These are phyloP conservation scores for Lissonota sp. DNA, from an alignment of 2,888 invertebrate genomes.

Conservation along the genomic window DNA sequence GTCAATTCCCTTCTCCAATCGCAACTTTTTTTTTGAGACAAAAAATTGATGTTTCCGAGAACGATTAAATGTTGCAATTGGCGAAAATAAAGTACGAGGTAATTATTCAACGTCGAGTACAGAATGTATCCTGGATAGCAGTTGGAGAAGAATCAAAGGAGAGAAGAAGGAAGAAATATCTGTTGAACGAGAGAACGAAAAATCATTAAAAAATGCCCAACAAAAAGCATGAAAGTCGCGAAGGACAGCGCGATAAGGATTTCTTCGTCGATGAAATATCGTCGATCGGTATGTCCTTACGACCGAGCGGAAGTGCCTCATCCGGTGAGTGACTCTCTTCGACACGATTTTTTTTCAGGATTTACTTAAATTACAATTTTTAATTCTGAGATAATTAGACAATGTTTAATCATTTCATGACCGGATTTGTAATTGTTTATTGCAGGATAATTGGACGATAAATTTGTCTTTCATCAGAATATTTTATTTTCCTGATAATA, in stretches of 20 bases:
- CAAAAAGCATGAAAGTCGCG: conserved; percentile 78
- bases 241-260: conserved; percentile 80
- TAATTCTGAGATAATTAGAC: neutral
- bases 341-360: neutral
- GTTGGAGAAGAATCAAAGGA: conserved; percentile 23
- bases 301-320: conserved; percentile 89
- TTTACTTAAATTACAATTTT: neutral
- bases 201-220: conserved; percentile 78
- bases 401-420: neutral
- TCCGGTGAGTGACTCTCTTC: conserved; percentile 87
- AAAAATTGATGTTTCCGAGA: conserved; percentile 29
- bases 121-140: conserved; percentile 45
- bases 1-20: conserved; percentile 8
- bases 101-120: conserved; percentile 31
- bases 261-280: conserved; percentile 88
- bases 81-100: conserved; percentile 11
- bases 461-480: conserved; percentile 1
- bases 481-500: no score
- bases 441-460: neutral
- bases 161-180: conserved; percentile 36
- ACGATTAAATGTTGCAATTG: conserved; percentile 8
- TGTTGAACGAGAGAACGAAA: conserved; percentile 48
- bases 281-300: conserved; percentile 93
- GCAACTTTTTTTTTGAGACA: conserved; percentile 16
- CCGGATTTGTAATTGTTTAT: neutral